phyloP scores from a whole-genome alignment of 1,140 invertebrate genomes.

The Stegodyphus mimosarum region DNA sequence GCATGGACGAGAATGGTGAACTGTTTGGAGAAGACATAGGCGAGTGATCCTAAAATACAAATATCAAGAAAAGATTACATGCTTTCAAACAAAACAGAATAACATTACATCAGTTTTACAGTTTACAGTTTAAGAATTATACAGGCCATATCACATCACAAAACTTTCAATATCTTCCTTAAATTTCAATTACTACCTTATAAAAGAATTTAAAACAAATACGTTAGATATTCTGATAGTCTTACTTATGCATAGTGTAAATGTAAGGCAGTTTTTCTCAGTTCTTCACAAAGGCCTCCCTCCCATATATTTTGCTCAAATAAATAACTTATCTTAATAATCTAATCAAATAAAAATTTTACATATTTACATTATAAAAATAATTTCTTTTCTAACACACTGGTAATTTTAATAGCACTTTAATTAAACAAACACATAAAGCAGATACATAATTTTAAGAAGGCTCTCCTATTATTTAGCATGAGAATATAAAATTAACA shows the following conservation, averaged over 20 bases:
- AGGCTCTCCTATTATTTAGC: too few species aligned
- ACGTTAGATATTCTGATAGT: too few species aligned
- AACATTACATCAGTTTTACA: too few species aligned
- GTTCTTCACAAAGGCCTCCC: too few species aligned
- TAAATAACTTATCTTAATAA: neutral
- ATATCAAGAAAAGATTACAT: neutral
- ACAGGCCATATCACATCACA: neutral
- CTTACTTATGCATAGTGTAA: too few species aligned
- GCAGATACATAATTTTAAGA: too few species aligned
- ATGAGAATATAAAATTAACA: too few species aligned
- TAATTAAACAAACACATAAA: too few species aligned
- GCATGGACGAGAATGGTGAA: conserved; percentile 79
- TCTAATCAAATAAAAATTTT: neutral
- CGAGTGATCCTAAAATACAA: conserved; percentile 73
- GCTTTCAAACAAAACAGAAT: neutral
- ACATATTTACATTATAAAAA: neutral
- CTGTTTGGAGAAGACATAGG: conserved; percentile 91
- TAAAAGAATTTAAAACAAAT: too few species aligned
- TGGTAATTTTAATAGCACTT: too few species aligned
- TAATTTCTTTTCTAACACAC: neutral
- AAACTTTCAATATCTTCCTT: neutral
- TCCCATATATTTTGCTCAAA: neutral
- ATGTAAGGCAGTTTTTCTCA: too few species aligned
- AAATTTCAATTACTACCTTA: neutral
- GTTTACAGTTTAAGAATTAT: neutral